A percentile compares a stretch with the other conserved stretches of the same genome.
These are phyloP conservation scores for Dasypus novemcinctus DNA, from an alignment of 2,113 vertebrate species.

Conservation along the genomic window DNA sequence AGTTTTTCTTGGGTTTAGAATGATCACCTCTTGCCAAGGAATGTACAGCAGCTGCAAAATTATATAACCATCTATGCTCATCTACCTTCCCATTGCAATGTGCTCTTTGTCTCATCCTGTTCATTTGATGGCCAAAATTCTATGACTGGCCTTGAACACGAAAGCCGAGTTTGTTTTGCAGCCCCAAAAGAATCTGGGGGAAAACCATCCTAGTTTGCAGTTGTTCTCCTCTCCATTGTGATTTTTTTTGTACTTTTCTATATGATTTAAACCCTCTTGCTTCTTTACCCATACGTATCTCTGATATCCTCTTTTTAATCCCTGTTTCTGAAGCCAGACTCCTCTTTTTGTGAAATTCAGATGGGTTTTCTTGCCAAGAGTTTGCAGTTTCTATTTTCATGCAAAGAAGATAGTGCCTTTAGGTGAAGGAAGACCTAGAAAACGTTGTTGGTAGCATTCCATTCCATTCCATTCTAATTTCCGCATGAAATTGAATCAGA, in stretches of 20 bases:
- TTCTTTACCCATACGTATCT: neutral
- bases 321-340: neutral
- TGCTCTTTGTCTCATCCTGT: neutral
- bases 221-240: neutral
- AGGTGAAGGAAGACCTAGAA: neutral
- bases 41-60: neutral
- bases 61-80: neutral
- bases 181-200: neutral
- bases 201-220: neutral
- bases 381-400: neutral
- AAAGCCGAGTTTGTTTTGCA: neutral
- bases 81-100: neutral
- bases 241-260: neutral
- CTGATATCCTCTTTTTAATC: neutral
- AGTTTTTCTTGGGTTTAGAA: constrained; percentile 13
- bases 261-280: neutral
- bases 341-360: neutral
- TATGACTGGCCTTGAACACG: neutral
- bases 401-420: neutral
- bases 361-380: neutral
- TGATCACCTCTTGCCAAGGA: neutral
- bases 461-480: neutral
- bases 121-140: neutral
- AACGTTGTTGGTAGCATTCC: neutral
- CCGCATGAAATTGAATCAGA: neutral